A percentile compares a stretch with the other conserved stretches of the same genome.
Conservation (phyloP, 92 coral and sea anemone genomes). For the Zoanthus sansibaricus region DNA sequence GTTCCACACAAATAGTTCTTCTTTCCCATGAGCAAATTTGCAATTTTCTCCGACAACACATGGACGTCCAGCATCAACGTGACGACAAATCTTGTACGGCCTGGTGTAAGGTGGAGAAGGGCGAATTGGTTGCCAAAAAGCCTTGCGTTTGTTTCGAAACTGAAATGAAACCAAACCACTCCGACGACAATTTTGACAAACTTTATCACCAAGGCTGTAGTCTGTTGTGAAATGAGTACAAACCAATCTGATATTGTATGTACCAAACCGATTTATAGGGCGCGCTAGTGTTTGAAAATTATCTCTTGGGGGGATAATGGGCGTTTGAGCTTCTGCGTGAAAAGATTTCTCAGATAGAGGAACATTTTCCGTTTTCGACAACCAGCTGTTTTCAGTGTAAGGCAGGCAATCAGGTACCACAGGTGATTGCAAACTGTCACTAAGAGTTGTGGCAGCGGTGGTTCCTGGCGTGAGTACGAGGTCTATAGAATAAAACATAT, state of each 20-base stretch:
- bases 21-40: conserved; percentile 37
- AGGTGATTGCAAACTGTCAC: too few relatives aligned
- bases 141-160: background rate
- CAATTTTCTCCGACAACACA: conserved; percentile 12
- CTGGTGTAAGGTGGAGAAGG: conserved; percentile 17
- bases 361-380: background rate
- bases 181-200: conserved; percentile 8
- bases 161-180: conserved; percentile 1
- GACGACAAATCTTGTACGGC: conserved; percentile 19
- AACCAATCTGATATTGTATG: background rate
- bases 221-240: background rate
- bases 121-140: conserved; percentile 1
- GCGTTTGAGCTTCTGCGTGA: background rate
- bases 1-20: conserved; percentile 31
- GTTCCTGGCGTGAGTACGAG: too few relatives aligned
- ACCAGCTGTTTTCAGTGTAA: too few relatives aligned
- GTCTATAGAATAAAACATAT: too few relatives aligned
- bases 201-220: background rate
- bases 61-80: conserved; percentile 3
- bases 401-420: too few relatives aligned
- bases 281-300: background rate
- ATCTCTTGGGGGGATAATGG: background rate
- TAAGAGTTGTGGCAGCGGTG: too few relatives aligned
- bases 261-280: background rate
- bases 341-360: background rate